These are phyloP conservation scores for Aspidiotus destructor DNA, from an alignment of 2,888 invertebrate genomes.

Conservation along the genomic window DNA sequence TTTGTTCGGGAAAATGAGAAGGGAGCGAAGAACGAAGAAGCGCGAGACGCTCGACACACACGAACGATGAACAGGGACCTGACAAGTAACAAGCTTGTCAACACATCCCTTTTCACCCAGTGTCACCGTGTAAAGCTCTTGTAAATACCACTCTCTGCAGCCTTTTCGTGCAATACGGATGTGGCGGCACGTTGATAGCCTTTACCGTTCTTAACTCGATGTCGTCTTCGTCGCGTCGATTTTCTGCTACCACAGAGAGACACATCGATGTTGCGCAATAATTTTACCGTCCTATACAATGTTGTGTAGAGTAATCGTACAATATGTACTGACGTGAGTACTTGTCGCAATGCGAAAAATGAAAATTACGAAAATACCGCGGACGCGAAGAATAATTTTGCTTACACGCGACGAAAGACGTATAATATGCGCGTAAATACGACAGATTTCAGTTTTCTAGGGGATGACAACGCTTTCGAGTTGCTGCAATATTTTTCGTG, in stretches of 20 bases:
- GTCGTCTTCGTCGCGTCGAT: neutral
- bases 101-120: slow-evolving; percentile 31
- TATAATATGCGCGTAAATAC: no score
- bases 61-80: slow-evolving; percentile 16
- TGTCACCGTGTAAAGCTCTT: slow-evolving; percentile 28
- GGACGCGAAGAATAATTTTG: no score
- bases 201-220: neutral
- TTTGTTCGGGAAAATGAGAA: slow-evolving; percentile 26
- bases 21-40: slow-evolving; percentile 9
- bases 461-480: no score
- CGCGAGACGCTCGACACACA: neutral
- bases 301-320: neutral
- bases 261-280: no score
- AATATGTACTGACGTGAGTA: neutral
- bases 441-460: no score
- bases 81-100: slow-evolving; percentile 32
- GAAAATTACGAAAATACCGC: slow-evolving; percentile 9
- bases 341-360: slow-evolving; percentile 11
- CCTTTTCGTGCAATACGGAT: slow-evolving; percentile 10
- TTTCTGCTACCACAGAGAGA: no score
- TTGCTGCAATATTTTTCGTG: no score
- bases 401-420: no score
- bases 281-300: no score
- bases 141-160: slow-evolving; percentile 26
- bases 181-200: slow-evolving; percentile 1